Evolutionary conservation across 2,113 vertebrate species (phyloP).

Genomic region (Isurus oxyrinchus): DNA sequence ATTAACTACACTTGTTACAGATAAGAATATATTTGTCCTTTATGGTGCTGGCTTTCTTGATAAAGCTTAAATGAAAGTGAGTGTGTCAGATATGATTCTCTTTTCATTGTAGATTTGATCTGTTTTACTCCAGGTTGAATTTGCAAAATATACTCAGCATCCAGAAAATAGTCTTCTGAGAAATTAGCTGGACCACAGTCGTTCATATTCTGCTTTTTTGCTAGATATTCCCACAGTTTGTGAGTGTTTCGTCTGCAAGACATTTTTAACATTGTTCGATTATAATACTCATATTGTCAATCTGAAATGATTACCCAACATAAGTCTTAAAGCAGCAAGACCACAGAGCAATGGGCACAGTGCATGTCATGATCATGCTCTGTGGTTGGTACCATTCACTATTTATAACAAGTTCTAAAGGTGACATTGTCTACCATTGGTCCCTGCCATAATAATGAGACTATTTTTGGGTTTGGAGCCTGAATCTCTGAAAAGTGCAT

Average conservation of each 20-base stretch:
- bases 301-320: not conserved
- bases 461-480: too few species aligned
- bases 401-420: not conserved
- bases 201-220: not conserved
- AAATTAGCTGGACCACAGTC: not conserved
- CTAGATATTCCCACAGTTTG: not conserved
- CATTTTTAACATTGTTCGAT: not conserved
- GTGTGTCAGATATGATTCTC: not conserved
- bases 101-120: not conserved
- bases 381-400: not conserved
- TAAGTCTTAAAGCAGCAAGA: not conserved
- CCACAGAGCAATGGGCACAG: too few species aligned
- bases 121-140: not conserved
- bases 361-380: not conserved
- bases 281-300: not conserved
- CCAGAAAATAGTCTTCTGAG: not conserved
- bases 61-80: not conserved
- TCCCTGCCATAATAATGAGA: too few species aligned
- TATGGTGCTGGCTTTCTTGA: not conserved
- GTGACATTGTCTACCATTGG: too few species aligned
- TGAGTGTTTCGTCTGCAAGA: not conserved
- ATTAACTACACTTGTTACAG: not conserved
- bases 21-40: not conserved
- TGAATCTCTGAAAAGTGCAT: too few species aligned
- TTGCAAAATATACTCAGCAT: not conserved